phyloP scores from a whole-genome alignment of 2,113 vertebrate genomes.

The Herpailurus yagouaroundi region DNA sequence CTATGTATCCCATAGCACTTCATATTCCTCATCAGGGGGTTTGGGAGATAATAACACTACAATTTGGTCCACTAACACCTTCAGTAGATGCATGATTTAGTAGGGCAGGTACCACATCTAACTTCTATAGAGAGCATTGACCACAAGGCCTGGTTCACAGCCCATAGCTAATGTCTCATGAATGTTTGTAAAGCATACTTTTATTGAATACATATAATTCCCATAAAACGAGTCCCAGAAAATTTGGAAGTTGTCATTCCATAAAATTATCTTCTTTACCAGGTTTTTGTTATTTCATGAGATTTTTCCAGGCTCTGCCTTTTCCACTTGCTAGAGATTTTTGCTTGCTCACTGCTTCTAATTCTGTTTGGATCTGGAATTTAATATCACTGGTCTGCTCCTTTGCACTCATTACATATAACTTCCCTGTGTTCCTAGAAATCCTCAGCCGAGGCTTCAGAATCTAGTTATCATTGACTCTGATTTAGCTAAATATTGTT shows the following conservation, averaged over 20 bases:
- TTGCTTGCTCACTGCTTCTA: not conserved
- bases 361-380: not conserved
- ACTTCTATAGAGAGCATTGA: not conserved
- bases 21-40: not conserved
- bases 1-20: not conserved
- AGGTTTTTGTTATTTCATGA: not conserved
- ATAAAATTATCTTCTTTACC: not conserved
- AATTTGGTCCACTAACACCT: not conserved
- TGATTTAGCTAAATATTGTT: not conserved
- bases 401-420: not conserved
- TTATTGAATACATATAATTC: not conserved
- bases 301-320: not conserved
- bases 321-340: not conserved
- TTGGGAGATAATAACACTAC: not conserved
- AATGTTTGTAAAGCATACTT: not conserved
- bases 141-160: fast-evolving
- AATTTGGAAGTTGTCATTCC: not conserved
- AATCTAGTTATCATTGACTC: not conserved
- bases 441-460: not conserved
- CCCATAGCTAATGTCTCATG: not conserved
- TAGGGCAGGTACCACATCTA: not conserved
- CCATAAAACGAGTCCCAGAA: not conserved
- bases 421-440: not conserved
- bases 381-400: not conserved
- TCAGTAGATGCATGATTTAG: not conserved